Evolutionary conservation across 2,113 vertebrate species (phyloP).

Genomic region (Chloebia gouldiae): DNA sequence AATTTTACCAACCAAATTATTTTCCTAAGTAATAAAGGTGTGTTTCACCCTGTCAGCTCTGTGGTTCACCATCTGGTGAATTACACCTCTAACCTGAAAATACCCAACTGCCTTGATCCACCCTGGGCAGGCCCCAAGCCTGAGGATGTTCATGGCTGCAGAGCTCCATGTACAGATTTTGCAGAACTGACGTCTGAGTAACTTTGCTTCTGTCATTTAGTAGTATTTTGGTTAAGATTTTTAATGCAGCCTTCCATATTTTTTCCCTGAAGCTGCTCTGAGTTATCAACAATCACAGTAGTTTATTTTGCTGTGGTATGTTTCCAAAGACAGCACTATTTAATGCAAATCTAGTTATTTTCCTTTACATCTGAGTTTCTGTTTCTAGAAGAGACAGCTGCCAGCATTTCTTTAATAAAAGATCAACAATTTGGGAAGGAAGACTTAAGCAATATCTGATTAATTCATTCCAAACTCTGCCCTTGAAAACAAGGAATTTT

Average conservation of each 20-base stretch:
- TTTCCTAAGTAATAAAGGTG: not conserved
- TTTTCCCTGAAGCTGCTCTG: not conserved
- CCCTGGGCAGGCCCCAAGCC: not conserved
- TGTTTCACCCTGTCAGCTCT: not conserved
- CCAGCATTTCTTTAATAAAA: not conserved
- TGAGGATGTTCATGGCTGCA: not conserved
- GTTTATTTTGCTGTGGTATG: not conserved
- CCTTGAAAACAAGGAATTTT: not conserved
- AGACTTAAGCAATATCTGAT: not conserved
- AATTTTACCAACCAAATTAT: not conserved
- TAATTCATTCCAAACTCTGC: not conserved
- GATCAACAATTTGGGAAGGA: not conserved
- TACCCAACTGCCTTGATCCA: not conserved
- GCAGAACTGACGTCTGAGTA: not conserved
- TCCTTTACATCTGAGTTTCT: not conserved
- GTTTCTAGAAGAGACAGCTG: not conserved
- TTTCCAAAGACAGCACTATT: not conserved
- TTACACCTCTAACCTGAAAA: not conserved
- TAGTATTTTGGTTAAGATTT: not conserved
- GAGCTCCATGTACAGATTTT: not conserved
- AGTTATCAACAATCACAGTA: not conserved
- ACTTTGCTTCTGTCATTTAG: not conserved
- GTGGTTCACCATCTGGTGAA: not conserved
- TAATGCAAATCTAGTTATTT: not conserved
- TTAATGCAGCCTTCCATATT: not conserved